These are phyloP conservation scores for Brachionus calyciflorus DNA, from an alignment of 1,140 invertebrate genomes.

Conservation along the genomic window DNA sequence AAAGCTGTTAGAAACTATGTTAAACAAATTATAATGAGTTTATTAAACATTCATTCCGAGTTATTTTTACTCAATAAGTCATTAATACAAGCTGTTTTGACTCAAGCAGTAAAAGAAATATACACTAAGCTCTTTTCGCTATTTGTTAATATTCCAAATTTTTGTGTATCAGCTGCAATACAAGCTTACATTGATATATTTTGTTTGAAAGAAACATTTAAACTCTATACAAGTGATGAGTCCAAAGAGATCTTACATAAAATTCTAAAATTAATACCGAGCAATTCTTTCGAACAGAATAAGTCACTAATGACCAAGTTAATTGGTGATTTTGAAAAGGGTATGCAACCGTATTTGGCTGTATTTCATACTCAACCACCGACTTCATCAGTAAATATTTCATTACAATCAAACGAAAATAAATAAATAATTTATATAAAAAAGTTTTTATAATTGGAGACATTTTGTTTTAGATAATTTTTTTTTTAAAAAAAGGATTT, in stretches of 20 bases:
- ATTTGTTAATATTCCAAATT: constrained; percentile 5
- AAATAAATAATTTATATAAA: too few species aligned
- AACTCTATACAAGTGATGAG: constrained; percentile 26
- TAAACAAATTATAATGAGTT: constrained; percentile 24
- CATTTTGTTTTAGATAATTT: too few species aligned
- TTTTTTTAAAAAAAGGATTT: too few species aligned
- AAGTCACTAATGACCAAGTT: constrained; percentile 19
- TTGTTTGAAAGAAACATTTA: constrained; percentile 43
- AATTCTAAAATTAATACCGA: constrained; percentile 23
- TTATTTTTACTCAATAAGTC: constrained; percentile 38
- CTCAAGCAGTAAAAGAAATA: not conserved
- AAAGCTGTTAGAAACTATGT: constrained; percentile 24
- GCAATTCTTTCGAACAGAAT: not conserved
- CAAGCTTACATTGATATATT: constrained; percentile 38
- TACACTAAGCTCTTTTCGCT: constrained; percentile 3
- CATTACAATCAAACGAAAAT: too few species aligned
- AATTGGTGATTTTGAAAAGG: constrained; percentile 3
- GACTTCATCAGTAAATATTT: too few species aligned
- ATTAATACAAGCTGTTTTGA: constrained; percentile 17
- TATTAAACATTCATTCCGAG: constrained; percentile 38
- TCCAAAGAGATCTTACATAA: constrained; percentile 7
- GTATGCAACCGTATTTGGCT: constrained; percentile 32
- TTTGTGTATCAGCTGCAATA: not conserved
- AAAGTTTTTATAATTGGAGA: too few species aligned
- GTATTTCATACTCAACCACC: constrained; percentile 27